Percentiles rank a stretch among this genome's conserved stretches.
Conservation (phyloP, 2,888 invertebrate species). For the Lamproptera curius region DNA sequence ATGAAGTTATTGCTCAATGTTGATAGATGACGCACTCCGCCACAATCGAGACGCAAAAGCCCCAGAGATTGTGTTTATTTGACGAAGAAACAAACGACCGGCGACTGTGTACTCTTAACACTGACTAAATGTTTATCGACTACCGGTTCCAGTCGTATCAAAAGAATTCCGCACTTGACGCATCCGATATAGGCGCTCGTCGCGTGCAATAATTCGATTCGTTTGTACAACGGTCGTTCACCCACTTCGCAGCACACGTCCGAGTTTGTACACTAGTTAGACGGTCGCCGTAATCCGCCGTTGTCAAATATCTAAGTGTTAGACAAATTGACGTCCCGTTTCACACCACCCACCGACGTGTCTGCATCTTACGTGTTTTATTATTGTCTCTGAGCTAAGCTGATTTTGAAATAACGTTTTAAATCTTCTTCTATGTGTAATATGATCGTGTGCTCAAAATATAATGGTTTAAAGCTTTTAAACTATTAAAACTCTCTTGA, state of each 20-base stretch:
- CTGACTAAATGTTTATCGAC: slow-evolving; percentile 36
- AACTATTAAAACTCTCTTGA: too few species aligned
- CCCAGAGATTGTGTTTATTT: not conserved
- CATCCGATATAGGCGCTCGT: slow-evolving; percentile 54
- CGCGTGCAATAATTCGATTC: slow-evolving; percentile 40
- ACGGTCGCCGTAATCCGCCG: not conserved
- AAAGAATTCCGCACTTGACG: slow-evolving; percentile 36
- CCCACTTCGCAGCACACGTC: slow-evolving; percentile 21
- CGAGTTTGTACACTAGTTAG: slow-evolving; percentile 9
- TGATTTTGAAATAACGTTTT: too few species aligned
- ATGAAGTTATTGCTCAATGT: too few species aligned
- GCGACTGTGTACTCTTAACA: slow-evolving; percentile 5
- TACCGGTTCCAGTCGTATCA: slow-evolving; percentile 34
- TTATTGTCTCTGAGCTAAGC: too few species aligned
- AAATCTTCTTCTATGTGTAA: too few species aligned
- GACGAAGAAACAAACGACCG: slow-evolving; percentile 3
- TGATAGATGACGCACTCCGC: too few species aligned
- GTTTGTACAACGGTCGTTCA: slow-evolving; percentile 46
- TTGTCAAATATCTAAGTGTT: slow-evolving; percentile 15
- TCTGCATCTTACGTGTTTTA: too few species aligned
- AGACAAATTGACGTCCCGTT: slow-evolving; percentile 10
- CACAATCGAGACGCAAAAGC: too few species aligned
- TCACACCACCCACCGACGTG: not conserved
- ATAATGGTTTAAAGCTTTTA: too few species aligned
- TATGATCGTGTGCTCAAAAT: too few species aligned